Percentiles rank a stretch among this genome's conserved stretches.
These are phyloP conservation scores for Gallinago media DNA, from an alignment of 2,113 vertebrate genomes.

Conservation along the genomic window DNA sequence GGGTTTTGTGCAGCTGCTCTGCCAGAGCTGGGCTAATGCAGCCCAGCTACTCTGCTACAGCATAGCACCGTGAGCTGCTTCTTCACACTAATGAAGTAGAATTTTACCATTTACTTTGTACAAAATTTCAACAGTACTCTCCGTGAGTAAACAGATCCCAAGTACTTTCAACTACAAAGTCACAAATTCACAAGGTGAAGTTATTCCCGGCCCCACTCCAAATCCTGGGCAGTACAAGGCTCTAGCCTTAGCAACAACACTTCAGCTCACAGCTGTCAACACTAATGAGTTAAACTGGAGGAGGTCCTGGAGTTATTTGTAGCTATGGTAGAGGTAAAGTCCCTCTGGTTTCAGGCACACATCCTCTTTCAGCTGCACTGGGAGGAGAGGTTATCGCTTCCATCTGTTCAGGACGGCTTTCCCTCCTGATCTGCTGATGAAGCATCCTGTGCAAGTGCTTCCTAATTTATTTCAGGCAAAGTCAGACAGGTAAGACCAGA, in stretches of 20 bases:
- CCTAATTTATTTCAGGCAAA: slow-evolving; percentile 25
- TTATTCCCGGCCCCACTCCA: background rate
- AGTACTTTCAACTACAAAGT: background rate
- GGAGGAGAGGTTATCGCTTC: slow-evolving; percentile 46
- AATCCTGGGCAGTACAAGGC: background rate
- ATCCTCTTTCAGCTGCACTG: background rate
- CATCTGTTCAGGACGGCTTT: background rate
- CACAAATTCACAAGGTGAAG: background rate
- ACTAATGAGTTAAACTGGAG: background rate
- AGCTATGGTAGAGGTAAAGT: background rate
- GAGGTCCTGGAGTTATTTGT: background rate
- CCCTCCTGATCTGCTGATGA: background rate
- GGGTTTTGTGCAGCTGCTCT: background rate
- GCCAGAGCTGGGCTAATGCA: rapidly evolving
- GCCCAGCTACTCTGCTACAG: background rate
- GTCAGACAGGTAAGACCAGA: background rate
- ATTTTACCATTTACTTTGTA: too few relatives aligned
- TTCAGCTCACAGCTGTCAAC: background rate
- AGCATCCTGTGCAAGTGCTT: background rate
- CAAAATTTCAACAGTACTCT: too few relatives aligned
- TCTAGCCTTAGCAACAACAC: background rate
- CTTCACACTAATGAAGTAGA: too few relatives aligned
- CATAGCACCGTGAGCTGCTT: too few relatives aligned
- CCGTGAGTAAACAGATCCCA: background rate
- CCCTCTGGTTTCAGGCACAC: background rate